Conservation (phyloP, 2,888 invertebrate genomes). For the Xylocampa areola region DNA sequence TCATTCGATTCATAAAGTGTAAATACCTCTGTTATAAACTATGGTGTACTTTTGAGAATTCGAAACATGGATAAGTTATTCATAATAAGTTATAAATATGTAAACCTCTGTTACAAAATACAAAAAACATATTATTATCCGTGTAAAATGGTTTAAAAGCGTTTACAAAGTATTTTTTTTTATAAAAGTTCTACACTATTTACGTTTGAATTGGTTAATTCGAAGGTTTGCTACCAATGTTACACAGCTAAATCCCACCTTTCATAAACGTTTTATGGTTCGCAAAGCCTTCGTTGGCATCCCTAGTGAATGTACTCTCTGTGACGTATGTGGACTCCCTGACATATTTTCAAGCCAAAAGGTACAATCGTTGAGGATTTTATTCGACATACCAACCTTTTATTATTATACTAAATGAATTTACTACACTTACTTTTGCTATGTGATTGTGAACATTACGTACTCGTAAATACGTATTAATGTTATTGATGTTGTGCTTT, state of each 20-base stretch:
- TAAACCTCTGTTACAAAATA: too few relatives aligned
- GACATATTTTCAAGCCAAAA: slow-evolving; percentile 21
- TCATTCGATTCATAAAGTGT: too few relatives aligned
- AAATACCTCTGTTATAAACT: too few relatives aligned
- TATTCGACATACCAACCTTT: slow-evolving; percentile 24
- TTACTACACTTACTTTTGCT: not conserved
- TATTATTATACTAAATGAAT: slow-evolving; percentile 22
- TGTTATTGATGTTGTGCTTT: not conserved
- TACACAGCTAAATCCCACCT: slow-evolving; percentile 13
- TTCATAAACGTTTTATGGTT: slow-evolving; percentile 56
- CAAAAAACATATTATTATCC: too few relatives aligned
- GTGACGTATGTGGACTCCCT: slow-evolving; percentile 24
- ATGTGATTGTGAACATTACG: not conserved
- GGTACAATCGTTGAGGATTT: slow-evolving; percentile 26
- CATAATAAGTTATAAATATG: not conserved
- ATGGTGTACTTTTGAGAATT: too few relatives aligned
- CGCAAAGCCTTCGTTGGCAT: slow-evolving; percentile 47
- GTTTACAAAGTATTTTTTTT: too few relatives aligned
- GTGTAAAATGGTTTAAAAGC: not conserved
- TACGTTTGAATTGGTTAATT: not conserved
- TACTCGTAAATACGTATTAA: slow-evolving; percentile 5
- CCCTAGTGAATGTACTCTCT: slow-evolving; percentile 35
- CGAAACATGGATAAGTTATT: too few relatives aligned
- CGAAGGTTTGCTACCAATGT: slow-evolving; percentile 6
- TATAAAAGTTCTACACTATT: too few relatives aligned